These are phyloP conservation scores for Macaria notata DNA, from an alignment of 2,888 invertebrate species.

Conservation along the genomic window DNA sequence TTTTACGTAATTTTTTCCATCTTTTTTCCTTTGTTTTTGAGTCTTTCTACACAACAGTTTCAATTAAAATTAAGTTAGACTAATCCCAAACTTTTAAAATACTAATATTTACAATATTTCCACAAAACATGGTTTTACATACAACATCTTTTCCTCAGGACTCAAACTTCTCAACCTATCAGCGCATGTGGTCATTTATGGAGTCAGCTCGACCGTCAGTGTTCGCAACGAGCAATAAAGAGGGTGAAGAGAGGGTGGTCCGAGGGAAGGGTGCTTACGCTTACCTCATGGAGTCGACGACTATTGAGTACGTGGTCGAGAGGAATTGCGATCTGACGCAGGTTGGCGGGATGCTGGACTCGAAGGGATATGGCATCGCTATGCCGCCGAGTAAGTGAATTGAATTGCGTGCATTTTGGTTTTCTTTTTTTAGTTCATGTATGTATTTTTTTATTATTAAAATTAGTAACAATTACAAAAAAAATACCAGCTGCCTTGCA, in stretches of 20 bases:
- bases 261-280: conserved; percentile 95
- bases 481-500: too few relatives aligned
- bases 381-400: conserved; percentile 92
- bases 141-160: conserved; percentile 80
- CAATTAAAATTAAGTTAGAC: too few relatives aligned
- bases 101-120: too few relatives aligned
- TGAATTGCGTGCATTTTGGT: background rate
- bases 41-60: too few relatives aligned
- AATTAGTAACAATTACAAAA: too few relatives aligned
- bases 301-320: conserved; percentile 96
- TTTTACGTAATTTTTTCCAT: too few relatives aligned
- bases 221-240: conserved; percentile 92
- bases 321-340: conserved; percentile 94
- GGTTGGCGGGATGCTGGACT: conserved; percentile 95
- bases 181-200: conserved; percentile 98
- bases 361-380: conserved; percentile 97
- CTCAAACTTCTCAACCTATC: conserved; percentile 96
- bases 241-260: conserved; percentile 94
- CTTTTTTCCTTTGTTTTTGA: too few relatives aligned
- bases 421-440: too few relatives aligned
- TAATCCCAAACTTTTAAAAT: too few relatives aligned
- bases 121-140: too few relatives aligned
- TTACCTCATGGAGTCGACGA: conserved; percentile 98
- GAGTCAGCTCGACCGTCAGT: conserved; percentile 93
- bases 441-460: too few relatives aligned